Base-by-base conservation (phyloP, 2,113 vertebrate genomes). In the Trinectes maculatus region DNA sequence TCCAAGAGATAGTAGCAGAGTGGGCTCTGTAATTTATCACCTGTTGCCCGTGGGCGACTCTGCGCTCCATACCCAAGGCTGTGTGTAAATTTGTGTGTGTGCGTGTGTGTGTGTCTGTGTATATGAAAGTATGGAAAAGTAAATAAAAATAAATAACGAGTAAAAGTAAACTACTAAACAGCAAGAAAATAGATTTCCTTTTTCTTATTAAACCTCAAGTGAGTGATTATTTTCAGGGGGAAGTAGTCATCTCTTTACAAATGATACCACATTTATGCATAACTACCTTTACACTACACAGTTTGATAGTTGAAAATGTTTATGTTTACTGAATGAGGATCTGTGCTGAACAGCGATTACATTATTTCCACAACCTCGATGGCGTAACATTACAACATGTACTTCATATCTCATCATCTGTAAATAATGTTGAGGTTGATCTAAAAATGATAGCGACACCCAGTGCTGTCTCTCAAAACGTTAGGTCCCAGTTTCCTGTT, bases 11-110 rank as follows among this genome's bases (percentile, higher is more conserved):
- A 83, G 86, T 67, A 82, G 77, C 66, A 62, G 71, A 82, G 83
- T 75, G 67, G 80, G 68, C 74, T 86, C 92, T 92, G 87, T 92
- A 87, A 93, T 93, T 90, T 92, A 91, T 93, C 91, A 91, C 92
- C 92, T 92, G 87, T 87, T 87, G 82, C 85, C 88, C 79, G 83
- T 70, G 78, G 86, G 89, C 86, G 3, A 58, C 65, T 61, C 61
- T 72, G 61, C 48, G 51, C 71, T 73, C 71, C 53, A 52, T 13
- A 15, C 54, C 40, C 52, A 37, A 47, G 55, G 75, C 64, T 83
- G 43, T 73, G 43, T 64, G 28, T 58, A 28, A 44, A 46, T 31
- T 25, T 61, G 57, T 75, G 65, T 13, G 25, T n/a, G 47, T 16
- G 16, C 15, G 18, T 19, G 40, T 18, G 19, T 46, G 43, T 46